Base-by-base conservation (phyloP, 2,888 invertebrate species). In the Colostygia pectinataria region DNA sequence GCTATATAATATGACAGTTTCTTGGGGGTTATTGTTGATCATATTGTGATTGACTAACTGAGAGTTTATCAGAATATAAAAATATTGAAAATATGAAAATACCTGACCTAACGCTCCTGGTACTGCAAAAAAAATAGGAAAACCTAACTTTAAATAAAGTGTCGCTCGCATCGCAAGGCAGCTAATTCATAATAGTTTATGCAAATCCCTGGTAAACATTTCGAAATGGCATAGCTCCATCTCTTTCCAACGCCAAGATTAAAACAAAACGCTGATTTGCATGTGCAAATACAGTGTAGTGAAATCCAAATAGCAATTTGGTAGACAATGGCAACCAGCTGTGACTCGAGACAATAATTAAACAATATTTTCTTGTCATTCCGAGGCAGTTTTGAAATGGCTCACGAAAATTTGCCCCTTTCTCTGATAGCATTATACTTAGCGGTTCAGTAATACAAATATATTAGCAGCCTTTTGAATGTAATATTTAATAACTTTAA, bases 231-330 rank as follows among this genome's bases (percentile, higher is more conserved):
- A 65, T 64, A 58, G 57, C 63, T 53, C 60, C 42, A 41, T 66
- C 66, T 58, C 68, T 53, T 50, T 68, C 58, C 46, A 58, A 61
- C 62, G 14, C 43, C 28, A 57, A 39, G 39, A 33, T 58, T 53
- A 83, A 87, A 87, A 87, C 87, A 87, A 89, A 87, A 85, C 78
- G 74, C 74, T 81, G 80, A 88, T 90, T 89, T 89, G 85, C 90
- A 89, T 89, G 83, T 81, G 83, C 83, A 88, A 90, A 90, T 87
- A 80, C 80, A 72, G 66, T 77, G 80, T 85, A 83, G 86, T 77
- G 85, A 80, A 84, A 84, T 81, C 79, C 77, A 87, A 88, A 89
- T 77, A 89, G 80, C 76, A 88, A 88, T 90, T 89, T 81, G 67
- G 77, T 63, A 75, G 80, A 88, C 84, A 88, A 88, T 87, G 76